Conservation (phyloP, 2,888 invertebrate genomes). For the Neoaliturus tenellus region DNA sequence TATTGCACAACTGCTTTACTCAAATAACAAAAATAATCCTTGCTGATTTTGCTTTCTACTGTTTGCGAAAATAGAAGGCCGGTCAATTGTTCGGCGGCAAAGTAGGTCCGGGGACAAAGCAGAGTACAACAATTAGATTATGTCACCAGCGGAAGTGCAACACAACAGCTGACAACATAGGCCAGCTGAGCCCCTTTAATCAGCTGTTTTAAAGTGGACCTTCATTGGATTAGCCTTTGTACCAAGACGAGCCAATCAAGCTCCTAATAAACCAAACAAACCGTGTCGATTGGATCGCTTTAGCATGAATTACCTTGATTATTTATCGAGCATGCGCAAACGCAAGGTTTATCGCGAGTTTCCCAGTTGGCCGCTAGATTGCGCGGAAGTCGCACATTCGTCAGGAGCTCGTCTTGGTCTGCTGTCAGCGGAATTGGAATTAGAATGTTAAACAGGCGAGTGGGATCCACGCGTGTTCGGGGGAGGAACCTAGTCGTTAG, state of each 20-base stretch:
- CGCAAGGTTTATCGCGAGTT: neutral
- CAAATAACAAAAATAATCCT: too few species aligned
- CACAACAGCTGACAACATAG: neutral
- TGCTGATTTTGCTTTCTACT: neutral
- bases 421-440: constrained; percentile 20
- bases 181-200: constrained; percentile 26
- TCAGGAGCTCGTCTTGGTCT: neutral
- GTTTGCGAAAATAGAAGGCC: neutral
- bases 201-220: constrained; percentile 24
- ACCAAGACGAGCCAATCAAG: constrained; percentile 24
- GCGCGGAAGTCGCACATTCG: constrained; percentile 11
- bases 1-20: too few species aligned
- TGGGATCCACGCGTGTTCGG: neutral
- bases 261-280: constrained; percentile 25
- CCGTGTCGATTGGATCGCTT: neutral
- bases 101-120: constrained; percentile 13
- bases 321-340: neutral
- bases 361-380: neutral
- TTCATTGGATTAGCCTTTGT: constrained; percentile 34
- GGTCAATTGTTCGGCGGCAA: neutral
- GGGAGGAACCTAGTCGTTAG: neutral
- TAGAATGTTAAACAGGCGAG: constrained; percentile 13
- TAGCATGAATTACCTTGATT: neutral
- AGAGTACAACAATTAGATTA: constrained; percentile 17
- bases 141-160: constrained; percentile 24